Conservation (phyloP, 2,113 vertebrate genomes). For the Pseudolaguvia tuberculata region DNA sequence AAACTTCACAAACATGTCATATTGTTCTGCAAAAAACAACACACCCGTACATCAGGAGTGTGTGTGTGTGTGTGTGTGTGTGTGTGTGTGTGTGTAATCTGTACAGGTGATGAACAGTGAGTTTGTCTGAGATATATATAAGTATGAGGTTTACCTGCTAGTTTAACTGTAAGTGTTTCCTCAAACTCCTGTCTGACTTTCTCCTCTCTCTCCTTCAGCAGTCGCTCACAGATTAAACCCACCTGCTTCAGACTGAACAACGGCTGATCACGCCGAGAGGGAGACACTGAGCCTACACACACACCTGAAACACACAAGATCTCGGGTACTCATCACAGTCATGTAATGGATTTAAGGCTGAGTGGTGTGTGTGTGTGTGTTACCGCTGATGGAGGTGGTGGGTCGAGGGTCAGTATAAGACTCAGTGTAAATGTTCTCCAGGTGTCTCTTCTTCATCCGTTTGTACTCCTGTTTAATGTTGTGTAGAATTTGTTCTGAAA, state of each 20-base stretch:
- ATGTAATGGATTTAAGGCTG: neutral
- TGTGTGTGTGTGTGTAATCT: neutral
- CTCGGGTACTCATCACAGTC: neutral
- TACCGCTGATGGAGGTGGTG: slow-evolving; percentile 71
- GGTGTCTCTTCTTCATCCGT: slow-evolving; percentile 95
- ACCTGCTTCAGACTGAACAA: slow-evolving; percentile 97
- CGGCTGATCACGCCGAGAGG: slow-evolving; percentile 93
- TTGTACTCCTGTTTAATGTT: slow-evolving; percentile 99
- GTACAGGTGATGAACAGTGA: neutral
- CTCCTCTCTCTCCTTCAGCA: slow-evolving; percentile 96
- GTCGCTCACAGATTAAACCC: slow-evolving; percentile 97
- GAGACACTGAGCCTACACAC: slow-evolving; percentile 81
- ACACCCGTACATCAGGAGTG: too few species aligned
- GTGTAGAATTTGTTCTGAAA: slow-evolving; percentile 92
- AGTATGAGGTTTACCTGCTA: slow-evolving; percentile 77
- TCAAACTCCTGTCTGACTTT: slow-evolving; percentile 97
- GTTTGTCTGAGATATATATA: neutral
- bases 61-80: too few species aligned
- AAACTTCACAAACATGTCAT: slow-evolving; percentile 99
- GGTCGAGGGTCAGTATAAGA: slow-evolving; percentile 84
- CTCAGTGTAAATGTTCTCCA: slow-evolving; percentile 88
- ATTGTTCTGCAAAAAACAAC: slow-evolving; percentile 81
- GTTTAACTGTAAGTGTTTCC: slow-evolving; percentile 94
- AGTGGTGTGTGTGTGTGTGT: neutral
- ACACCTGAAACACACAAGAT: slow-evolving; percentile 63